Base-by-base conservation (phyloP, 2,113 vertebrate genomes). In the Varanus salvator region DNA sequence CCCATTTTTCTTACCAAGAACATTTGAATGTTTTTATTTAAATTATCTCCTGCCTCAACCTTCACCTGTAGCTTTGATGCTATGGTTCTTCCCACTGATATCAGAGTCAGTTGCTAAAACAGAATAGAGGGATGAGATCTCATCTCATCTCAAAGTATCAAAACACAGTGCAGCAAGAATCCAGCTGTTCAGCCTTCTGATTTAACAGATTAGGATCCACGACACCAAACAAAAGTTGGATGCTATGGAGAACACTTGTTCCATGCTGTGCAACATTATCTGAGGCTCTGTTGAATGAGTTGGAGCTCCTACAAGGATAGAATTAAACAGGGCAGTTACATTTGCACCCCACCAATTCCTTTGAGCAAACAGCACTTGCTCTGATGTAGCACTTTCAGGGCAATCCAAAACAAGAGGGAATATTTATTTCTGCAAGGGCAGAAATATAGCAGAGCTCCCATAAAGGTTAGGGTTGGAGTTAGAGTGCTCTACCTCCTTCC, bases 1-100 rank as follows among this genome's bases (percentile, higher is more conserved):
- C 29, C 38, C 27, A 34, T 12, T 84, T 94, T 95, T 87, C 92
- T 95, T 94, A 94, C 95, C 95, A 84, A 86, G 66, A 74, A 27
- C 27, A 86, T 91, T 91, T 88, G 91, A 90, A 92, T 95, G 95
- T 95, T 96, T 96, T 94, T 90, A 87, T 94, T 95, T 57, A 90
- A 90, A 93, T 96, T 93, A 94, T 95, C 95, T 94, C 94, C 77
- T 77, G 75, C 87, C 91, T 91, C 83, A 94, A 50, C 92, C 80
- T 90, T 89, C 91, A 94, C 83, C 89, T 92, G 86, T 93, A 21
- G 90, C 93, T 96, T 95, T 94, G 76, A 72, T 93, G 94, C 52
- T 85, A 9, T 69, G 50, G 9, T 90, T 95, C 93, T 91, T 94
- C 91, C 25, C 89, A 86, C 74, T 94, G 93, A 95, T 91, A 93